Base-by-base conservation (phyloP, 2,888 invertebrate species). In the Cloeon dipterum region DNA sequence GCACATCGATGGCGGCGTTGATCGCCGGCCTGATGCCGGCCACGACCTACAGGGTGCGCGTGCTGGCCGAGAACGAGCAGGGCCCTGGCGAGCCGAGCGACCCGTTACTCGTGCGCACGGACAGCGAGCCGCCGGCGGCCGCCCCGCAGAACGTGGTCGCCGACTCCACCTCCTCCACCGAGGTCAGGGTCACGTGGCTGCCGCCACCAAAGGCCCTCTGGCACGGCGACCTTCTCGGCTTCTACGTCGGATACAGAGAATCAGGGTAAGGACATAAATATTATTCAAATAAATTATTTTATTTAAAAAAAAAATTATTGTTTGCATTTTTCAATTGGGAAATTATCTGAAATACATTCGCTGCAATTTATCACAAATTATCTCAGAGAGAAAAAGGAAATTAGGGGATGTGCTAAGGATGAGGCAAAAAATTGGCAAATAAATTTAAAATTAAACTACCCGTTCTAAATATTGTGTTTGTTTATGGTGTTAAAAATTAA, bases 111-210 rank as follows among this genome's bases (percentile, higher is more conserved):
- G 46, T 52, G 34, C 44, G 46, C 14, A 52, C 51, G 17, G 45
- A 48, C 10, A 47, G 47, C 21, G 49, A 49, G 42, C 58, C 63
- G 7, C 65, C 65, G 14, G 57, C 62, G 41, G 58, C 48, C 4
- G 46, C 50, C 26, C 52, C 53, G 13, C 47, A 49, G 40, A 46
- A 47, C 32, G 43, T 54, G 13, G 42, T 45, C 18, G 48, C 50
- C 20, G 46, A 48, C 17, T 43, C 53, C 10, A 41, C 47, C 20
- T 45, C 49, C 17, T 50, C 52, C 2, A 48, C 49, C 14, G 47
- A 49, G 33, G 43, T 53, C 2, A 42, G 44, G 16, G 47, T 52
- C 18, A 44, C 47, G 4, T 51, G 51, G 51, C 39, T 42, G 25
- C 46, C 52, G 19, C 52, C 52, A 5, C 46, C 47, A 33, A 42